Conservation (phyloP, 2,113 vertebrate genomes). For the Dipodomys ordii region DNA sequence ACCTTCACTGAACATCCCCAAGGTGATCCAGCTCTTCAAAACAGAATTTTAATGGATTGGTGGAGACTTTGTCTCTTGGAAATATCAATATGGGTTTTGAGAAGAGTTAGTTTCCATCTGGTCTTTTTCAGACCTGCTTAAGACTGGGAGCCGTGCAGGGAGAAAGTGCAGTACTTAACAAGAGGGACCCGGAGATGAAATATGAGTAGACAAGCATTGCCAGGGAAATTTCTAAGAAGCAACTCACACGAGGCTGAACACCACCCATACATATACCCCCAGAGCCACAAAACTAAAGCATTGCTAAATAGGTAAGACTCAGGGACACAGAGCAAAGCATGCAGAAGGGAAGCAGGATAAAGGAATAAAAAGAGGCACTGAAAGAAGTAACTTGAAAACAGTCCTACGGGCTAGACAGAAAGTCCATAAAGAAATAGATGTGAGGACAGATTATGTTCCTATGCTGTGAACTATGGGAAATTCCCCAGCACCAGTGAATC, state of each 20-base stretch:
- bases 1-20: background rate
- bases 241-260: background rate
- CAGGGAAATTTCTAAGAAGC: background rate
- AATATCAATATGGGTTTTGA: background rate
- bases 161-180: background rate
- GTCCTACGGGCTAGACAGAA: background rate
- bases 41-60: background rate
- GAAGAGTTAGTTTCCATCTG: background rate
- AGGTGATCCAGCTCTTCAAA: background rate
- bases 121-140: background rate
- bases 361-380: background rate
- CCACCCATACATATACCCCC: background rate
- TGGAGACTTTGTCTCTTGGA: background rate
- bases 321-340: background rate
- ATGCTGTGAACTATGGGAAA: background rate
- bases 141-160: background rate
- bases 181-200: background rate
- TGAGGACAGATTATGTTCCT: background rate
- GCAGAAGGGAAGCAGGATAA: background rate
- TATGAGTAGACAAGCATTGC: background rate
- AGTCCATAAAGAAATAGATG: background rate
- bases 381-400: slow-evolving; percentile 25
- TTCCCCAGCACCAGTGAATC: background rate
- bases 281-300: background rate
- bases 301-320: background rate